Evolutionary conservation across 2,888 invertebrate species (phyloP), one percentile per base, ranked within the genome.

Genomic region (Drosophila limbata): DNA sequence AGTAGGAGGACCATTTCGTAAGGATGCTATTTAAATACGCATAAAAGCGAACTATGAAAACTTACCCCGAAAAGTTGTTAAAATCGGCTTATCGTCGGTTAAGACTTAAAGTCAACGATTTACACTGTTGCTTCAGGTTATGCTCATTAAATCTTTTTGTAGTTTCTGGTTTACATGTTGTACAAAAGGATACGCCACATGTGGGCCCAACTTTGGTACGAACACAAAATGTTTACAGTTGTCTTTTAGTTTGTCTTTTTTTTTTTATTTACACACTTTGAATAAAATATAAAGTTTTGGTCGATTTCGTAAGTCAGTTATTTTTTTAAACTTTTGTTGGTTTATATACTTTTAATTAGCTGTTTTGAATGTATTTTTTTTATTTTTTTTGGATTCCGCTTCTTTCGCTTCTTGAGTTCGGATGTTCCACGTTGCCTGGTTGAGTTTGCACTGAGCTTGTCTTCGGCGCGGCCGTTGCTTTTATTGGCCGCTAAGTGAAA

Each of bases 391-490:
- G 11, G 8, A 25, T 63, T 8, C 1, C 28, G 25, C 15, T 73
- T 64, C n/a, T 17, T 33, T 8, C 44, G 48, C 28, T 69, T 45
- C 45, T 73, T 59, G 13, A 47, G 59, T 64, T 64, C 19, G 65
- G 81, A 73, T 84, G 82, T 85, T 73, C 42, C 77, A 79, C 77
- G 82, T 76, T 77, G 74, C 63, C 75, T 79, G 63, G 86, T 80
- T 86, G 88, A 78, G 73, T 88, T 83, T 67, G 50, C 75, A 90
- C 89, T 89, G 90, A 86, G 83, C 80, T 66, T 21, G 47, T 60
- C 60, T 73, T 70, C 65, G 70, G 72, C 67, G 61, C 55, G 69
- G 47, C 74, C 21, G 51, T 66, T 61, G 77, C 78, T 84, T 89
- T 88, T 89, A 88, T 88, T 87, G 89, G 87, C 82, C 69, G 74